These are phyloP conservation scores for Hipposideros larvatus DNA, from an alignment of 2,797 vertebrate species.

Conservation along the genomic window DNA sequence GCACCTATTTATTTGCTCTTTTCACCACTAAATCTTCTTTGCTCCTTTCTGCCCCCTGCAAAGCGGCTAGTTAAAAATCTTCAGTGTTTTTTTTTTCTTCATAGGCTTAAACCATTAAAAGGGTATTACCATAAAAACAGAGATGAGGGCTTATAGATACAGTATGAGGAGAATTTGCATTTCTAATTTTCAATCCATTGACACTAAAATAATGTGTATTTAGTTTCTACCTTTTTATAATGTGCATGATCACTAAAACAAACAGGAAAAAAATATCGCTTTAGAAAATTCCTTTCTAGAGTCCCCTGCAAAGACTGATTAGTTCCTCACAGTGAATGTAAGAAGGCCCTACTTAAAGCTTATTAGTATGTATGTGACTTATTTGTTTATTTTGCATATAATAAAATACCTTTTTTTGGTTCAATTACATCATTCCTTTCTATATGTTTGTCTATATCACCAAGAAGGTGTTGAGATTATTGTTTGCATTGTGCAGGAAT, in stretches of 20 bases:
- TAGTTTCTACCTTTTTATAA: constrained; percentile 85
- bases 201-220: constrained; percentile 90
- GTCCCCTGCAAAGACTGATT: constrained; percentile 81
- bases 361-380: constrained; percentile 78
- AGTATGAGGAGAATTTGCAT: constrained; percentile 88
- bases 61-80: constrained; percentile 92
- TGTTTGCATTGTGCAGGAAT: constrained; percentile 73
- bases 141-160: constrained; percentile 86
- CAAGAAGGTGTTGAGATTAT: constrained; percentile 75
- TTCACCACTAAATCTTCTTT: constrained; percentile 95
- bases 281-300: constrained; percentile 84
- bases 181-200: constrained; percentile 91
- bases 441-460: constrained; percentile 74
- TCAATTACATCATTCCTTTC: constrained; percentile 77
- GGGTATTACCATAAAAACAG: constrained; percentile 91
- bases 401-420: constrained; percentile 57
- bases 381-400: constrained; percentile 85
- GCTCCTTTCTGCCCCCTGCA: constrained; percentile 92
- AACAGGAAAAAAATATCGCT: constrained; percentile 81
- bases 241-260: constrained; percentile 82
- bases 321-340: constrained; percentile 79
- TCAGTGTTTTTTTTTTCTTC: constrained; percentile 89
- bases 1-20: constrained; percentile 99
- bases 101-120: constrained; percentile 93
- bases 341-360: constrained; percentile 76